Base-by-base conservation (phyloP, 2,797 vertebrate genomes). In the Tamandua tetradactyla region DNA sequence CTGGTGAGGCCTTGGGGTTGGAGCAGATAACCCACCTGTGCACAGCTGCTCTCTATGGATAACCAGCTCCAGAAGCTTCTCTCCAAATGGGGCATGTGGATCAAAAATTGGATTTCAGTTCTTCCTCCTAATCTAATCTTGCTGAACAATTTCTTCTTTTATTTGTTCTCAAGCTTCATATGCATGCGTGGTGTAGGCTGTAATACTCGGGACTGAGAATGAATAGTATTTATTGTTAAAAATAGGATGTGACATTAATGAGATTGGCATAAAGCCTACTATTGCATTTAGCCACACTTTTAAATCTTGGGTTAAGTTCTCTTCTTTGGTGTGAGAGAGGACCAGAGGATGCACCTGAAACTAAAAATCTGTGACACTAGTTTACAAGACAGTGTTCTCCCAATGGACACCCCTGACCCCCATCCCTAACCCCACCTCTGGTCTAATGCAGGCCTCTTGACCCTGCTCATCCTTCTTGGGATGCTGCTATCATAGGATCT, bases 171-270 rank as follows among this genome's bases (percentile, higher is more conserved):
- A 81, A 93, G 84, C 87, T 85, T 81, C 86, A 83, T 64, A 15
- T 61, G 7, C 25, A 59, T 10, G 13, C 12, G 79, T 15, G 44
- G 27, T 91, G 94, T 89, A 87, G 93, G 86, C 75, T 93, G 72
- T 62, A 92, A 89, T 88, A 37, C 95, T 95, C 80, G 49, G 25
- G 12, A 80, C 84, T 95, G 88, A 94, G 47, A 96, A 95, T 18
- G 23, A 7, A 59, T 59, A 27, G 17, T 89, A 69, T 68, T 80
- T 68, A 32, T 76, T 95, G 69, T 40, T 71, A 55, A 85, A 83
- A 95, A 66, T 17, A 11, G n/a, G 12, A 40, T 12, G 15, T n/a
- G 32, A 79, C n/a, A 75, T 96, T 35, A 52, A 86, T 91, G n/a
- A 37, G 10, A 35, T 23, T 75, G 22, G 64, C 59, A 93, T 44